Base-by-base conservation (phyloP, 2,888 invertebrate species). In the Glaucopsyche alexis region DNA sequence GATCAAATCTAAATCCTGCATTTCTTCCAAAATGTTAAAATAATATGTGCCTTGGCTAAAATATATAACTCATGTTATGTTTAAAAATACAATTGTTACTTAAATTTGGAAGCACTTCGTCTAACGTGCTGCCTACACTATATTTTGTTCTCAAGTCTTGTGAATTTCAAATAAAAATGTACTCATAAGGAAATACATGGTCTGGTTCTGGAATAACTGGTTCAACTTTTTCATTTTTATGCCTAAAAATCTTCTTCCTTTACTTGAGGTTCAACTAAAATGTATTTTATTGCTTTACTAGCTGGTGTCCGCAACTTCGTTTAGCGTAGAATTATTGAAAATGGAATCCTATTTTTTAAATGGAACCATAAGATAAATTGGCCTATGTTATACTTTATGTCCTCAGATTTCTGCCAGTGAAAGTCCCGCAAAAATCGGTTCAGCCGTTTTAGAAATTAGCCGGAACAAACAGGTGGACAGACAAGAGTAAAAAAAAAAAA, bases 41-140 rank as follows among this genome's bases (percentile, higher is more conserved):
- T 85, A 81, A 90, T 87, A 91, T 90, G 92, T 93, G 92, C 92
- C 92, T 93, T 93, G 91, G 91, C 91, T 91, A 85, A 85, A 86
- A 86, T 83, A 81, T 90, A 85, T 87, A 86, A 84, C 86, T 86
- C 83, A 87, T 77, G 86, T 89, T 90, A 84, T 83, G 85, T 90
- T 88, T 84, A 85, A 79, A 83, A 82, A 81, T 82, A 79, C 82
- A 81, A 79, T 70, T 76, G 65, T 49, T 60, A 75, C 70, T 70
- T 65, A 74, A 73, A 80, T 80, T 80, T 80, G 73, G 75, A 81
- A 78, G 38, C 79, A 80, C 79, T 81, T 86, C 83, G 82, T 87
- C 84, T 82, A 79, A 85, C 79, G 87, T 87, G 86, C 85, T 86
- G 79, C 86, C 86, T 85, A 81, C 79, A 79, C 80, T 50, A n/a